These are phyloP conservation scores for Phortica magna DNA, from an alignment of 2,888 invertebrate species.

Conservation along the genomic window DNA sequence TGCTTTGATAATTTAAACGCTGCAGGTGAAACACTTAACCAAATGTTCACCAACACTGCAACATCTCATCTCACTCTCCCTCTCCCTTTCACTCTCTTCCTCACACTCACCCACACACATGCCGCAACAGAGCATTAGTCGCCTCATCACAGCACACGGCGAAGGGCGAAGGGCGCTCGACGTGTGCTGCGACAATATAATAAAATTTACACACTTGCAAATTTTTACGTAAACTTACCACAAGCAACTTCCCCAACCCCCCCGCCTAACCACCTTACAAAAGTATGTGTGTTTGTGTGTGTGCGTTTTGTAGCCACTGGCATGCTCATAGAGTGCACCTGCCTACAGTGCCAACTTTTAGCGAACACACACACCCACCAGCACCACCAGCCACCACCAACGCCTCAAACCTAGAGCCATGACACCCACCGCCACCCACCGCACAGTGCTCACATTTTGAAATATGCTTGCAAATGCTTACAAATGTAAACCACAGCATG, in stretches of 20 bases:
- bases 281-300: too few species aligned
- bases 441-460: conserved; percentile 40
- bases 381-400: neutral
- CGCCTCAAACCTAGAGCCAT: neutral
- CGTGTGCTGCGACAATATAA: conserved; percentile 51
- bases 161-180: too few species aligned
- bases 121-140: neutral
- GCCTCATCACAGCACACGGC: too few species aligned
- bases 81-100: neutral
- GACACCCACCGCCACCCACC: neutral
- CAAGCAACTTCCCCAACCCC: too few species aligned
- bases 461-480: conserved; percentile 68
- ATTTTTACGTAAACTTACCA: conserved; percentile 42
- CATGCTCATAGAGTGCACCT: neutral
- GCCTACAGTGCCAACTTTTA: neutral
- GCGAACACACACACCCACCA: too few species aligned
- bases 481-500: conserved; percentile 69
- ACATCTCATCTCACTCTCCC: neutral
- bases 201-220: conserved; percentile 68
- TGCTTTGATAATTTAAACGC: conserved; percentile 58
- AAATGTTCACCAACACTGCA: too few species aligned
- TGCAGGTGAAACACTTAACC: conserved; percentile 51
- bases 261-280: too few species aligned
- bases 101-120: neutral
- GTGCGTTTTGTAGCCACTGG: too few species aligned